Percentiles rank a stretch among this genome's conserved stretches.
Conservation (phyloP, 2,888 invertebrate species). For the Deilephila elpenor region DNA sequence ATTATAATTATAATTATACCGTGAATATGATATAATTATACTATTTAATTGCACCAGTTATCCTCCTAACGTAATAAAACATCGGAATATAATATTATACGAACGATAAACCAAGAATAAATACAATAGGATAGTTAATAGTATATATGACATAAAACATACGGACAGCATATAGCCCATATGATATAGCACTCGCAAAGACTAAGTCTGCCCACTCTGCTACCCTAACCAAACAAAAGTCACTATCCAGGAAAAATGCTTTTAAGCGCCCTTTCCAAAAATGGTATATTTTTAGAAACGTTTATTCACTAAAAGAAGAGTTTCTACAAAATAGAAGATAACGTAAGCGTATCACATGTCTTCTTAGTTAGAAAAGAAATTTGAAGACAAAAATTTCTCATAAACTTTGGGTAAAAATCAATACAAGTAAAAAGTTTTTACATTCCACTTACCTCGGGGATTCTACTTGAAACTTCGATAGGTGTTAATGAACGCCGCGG, state of each 20-base stretch:
- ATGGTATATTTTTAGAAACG: background rate
- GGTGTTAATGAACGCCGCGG: slow-evolving; percentile 50
- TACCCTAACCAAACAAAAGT: slow-evolving; percentile 4
- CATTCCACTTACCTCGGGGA: slow-evolving; percentile 58
- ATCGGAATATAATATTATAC: too few species aligned
- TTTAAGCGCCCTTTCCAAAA: background rate
- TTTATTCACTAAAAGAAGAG: background rate
- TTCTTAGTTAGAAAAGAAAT: background rate
- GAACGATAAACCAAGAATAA: too few species aligned
- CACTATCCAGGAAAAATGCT: background rate
- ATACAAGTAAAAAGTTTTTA: background rate
- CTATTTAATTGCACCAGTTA: too few species aligned
- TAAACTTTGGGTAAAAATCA: background rate
- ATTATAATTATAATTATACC: too few species aligned
- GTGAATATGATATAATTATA: too few species aligned
- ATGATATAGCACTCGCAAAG: background rate
- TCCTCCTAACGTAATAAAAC: too few species aligned
- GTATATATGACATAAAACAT: too few species aligned
- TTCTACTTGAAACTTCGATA: slow-evolving; percentile 56
- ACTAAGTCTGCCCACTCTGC: too few species aligned
- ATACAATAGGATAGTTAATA: too few species aligned
- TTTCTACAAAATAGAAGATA: background rate
- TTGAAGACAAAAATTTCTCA: background rate
- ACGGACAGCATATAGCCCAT: too few species aligned
- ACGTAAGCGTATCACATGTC: background rate